Base-by-base conservation (phyloP, 2,888 invertebrate genomes). In the Yponomeuta malinellus region DNA sequence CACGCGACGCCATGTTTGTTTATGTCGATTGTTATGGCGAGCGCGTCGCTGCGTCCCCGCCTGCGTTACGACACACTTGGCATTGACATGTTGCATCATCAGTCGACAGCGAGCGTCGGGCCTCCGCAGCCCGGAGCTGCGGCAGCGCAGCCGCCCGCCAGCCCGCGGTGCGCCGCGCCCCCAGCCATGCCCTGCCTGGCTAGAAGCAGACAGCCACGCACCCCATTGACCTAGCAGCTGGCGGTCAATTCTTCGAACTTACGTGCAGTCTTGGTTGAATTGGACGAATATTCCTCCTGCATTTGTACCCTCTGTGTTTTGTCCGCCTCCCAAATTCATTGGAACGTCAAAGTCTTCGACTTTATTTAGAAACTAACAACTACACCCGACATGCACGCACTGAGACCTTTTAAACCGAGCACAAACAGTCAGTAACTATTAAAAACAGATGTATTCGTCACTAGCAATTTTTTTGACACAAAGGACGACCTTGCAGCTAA, bases 231-330 rank as follows among this genome's bases (percentile, higher is more conserved):
- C 33, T 8, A 69, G 64, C 70, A 65, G 63, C 63, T 65, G 65
- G 37, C 31, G 15, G 9, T 12, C 31, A 69, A 52, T 48, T 52
- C 71, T 37, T 33, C 68, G 67, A 75, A 95, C 98, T 97, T 96
- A 98, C 98, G 98, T 97, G 95, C 96, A 96, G 90, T 99, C 98
- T 91, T 99, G 98, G 92, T 99, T 99, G 88, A 99, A 99, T 93
- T 98, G 98, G 81, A 98, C 98, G 91, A 97, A 98, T 90, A 97
- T 96, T 89, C 96, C 96, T 90, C 96, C 96, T 90, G 95, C 95
- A 93, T 95, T 94, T 86, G 95, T 93, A 90, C 96, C 96, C 86
- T 95, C 94, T 83, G 94, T 92, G 84, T 94, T 94, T 92, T 94
- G 94, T 81, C 87, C 88, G 92, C 94, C 95, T 94, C 95, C 94